phyloP scores from a whole-genome alignment of 92 coral and sea anemone genomes.

The Phenganax marumi region DNA sequence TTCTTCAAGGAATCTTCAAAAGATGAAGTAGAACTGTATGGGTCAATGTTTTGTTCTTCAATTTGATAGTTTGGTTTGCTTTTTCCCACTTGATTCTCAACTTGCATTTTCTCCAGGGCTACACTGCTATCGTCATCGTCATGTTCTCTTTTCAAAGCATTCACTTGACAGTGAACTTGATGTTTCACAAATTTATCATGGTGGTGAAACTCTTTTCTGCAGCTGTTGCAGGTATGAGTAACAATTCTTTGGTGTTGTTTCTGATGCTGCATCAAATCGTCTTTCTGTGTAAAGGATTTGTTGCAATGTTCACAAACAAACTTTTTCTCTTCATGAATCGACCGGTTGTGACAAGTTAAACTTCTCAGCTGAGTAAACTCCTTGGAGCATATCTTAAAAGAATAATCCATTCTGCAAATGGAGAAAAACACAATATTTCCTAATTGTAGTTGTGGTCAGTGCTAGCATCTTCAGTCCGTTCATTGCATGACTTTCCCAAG shows the following conservation, averaged over 20 bases:
- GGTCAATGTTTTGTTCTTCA: no score
- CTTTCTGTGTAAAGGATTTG: slow-evolving; percentile 25
- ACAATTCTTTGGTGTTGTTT: neutral
- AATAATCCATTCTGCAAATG: neutral
- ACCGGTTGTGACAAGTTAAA: slow-evolving; percentile 23
- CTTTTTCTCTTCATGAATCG: slow-evolving; percentile 15
- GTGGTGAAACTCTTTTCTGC: neutral
- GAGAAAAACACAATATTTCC: no score
- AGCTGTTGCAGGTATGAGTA: neutral
- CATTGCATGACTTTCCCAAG: slow-evolving; percentile 26
- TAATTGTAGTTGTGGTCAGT: no score
- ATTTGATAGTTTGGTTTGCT: no score
- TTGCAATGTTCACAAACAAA: no score
- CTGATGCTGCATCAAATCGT: slow-evolving; percentile 18
- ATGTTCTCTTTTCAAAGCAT: neutral
- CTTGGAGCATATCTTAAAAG: no score
- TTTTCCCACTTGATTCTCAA: no score
- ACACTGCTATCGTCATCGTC: neutral
- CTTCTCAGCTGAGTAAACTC: neutral
- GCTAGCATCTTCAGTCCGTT: neutral
- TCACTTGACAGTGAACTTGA: neutral
- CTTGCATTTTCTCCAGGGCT: neutral
- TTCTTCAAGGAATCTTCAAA: no score
- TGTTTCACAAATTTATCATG: neutral
- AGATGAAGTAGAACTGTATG: no score